These are phyloP conservation scores for Drosophila santomea DNA, from an alignment of 1,140 invertebrate genomes.

Conservation along the genomic window DNA sequence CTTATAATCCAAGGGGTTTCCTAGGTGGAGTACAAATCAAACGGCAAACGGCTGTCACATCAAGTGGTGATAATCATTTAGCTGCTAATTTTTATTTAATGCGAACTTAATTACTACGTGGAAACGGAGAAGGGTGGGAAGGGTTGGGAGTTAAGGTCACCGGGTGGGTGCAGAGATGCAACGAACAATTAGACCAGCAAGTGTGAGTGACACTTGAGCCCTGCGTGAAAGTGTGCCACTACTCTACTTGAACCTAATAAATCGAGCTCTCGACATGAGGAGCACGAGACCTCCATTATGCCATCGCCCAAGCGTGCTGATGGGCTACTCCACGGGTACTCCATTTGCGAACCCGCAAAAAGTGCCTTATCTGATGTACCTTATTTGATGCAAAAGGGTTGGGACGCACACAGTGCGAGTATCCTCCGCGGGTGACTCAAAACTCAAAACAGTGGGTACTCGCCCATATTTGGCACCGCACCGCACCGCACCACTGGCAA, in stretches of 20 bases:
- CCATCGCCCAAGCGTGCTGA: background rate
- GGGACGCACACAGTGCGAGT: no score
- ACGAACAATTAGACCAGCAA: conserved; percentile 64
- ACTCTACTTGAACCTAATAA: conserved; percentile 81
- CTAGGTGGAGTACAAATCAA: conserved; percentile 46
- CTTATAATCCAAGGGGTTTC: no score
- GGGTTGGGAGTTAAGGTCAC: conserved; percentile 18
- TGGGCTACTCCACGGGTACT: background rate
- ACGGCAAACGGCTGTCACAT: conserved; percentile 24
- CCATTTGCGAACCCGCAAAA: background rate
- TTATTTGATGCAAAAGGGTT: no score
- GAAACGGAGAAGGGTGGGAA: background rate
- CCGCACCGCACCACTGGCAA: background rate
- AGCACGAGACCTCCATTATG: background rate
- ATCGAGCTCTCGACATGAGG: conserved; percentile 69
- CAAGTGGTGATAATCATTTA: conserved; percentile 39
- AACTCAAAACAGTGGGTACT: background rate
- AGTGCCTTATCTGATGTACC: background rate
- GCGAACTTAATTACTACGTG: conserved; percentile 72
- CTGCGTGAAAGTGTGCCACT: conserved; percentile 33
- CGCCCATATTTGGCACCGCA: background rate
- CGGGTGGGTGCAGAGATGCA: conserved; percentile 44
- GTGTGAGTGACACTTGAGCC: conserved; percentile 63
- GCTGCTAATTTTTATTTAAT: conserved; percentile 78
- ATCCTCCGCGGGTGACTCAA: no score